These are phyloP conservation scores for Drosophila bifasciata DNA, from an alignment of 1,140 invertebrate species.

Conservation along the genomic window DNA sequence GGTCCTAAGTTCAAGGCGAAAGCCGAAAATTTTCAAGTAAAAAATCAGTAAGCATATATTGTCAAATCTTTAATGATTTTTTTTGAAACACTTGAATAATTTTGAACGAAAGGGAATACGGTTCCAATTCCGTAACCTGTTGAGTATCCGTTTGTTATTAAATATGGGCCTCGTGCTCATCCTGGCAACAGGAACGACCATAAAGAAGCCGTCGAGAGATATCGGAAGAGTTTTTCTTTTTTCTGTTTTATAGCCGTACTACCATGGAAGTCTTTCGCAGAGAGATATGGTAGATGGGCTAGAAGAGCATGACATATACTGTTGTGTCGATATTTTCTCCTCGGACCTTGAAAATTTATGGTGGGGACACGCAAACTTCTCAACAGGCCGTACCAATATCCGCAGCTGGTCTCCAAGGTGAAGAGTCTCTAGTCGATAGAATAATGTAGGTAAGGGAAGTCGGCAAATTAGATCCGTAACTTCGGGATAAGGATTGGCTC, in stretches of 20 bases:
- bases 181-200: constrained; percentile 52
- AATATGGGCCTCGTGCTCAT: constrained; percentile 49
- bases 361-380: constrained; percentile 44
- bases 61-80: too few species aligned
- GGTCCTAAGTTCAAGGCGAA: constrained; percentile 91
- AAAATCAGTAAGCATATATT: too few species aligned
- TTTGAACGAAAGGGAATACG: constrained; percentile 88
- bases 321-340: constrained; percentile 57
- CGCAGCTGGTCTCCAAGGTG: constrained; percentile 94
- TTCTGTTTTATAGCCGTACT: constrained; percentile 55
- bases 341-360: constrained; percentile 56
- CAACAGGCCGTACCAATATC: constrained; percentile 61
- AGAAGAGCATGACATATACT: constrained; percentile 51
- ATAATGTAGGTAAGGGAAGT: constrained; percentile 94
- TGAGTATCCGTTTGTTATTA: constrained; percentile 70
- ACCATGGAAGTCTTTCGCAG: constrained; percentile 50
- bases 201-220: constrained; percentile 61
- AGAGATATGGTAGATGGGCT: constrained; percentile 29
- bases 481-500: constrained; percentile 87
- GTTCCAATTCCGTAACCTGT: constrained; percentile 90
- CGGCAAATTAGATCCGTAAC: constrained; percentile 92
- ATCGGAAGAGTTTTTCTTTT: constrained; percentile 65
- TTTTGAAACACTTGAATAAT: constrained; percentile 30
- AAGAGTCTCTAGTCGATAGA: constrained; percentile 95
- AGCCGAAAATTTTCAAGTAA: constrained; percentile 65